phyloP scores from a whole-genome alignment of 2,113 vertebrate genomes.

The Etia nguti region DNA sequence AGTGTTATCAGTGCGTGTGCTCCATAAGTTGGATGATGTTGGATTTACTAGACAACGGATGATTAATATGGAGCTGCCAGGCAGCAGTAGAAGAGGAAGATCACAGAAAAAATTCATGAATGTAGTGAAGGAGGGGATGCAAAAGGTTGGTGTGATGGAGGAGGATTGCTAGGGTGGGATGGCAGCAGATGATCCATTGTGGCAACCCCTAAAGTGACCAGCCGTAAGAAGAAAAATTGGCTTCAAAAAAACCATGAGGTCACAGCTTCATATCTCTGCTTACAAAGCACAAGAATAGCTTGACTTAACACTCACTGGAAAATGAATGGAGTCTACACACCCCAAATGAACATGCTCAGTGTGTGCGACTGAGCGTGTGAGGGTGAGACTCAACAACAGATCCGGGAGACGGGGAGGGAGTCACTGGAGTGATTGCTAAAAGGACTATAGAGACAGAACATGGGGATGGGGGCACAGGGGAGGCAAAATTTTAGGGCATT shows the following conservation, averaged over 20 bases:
- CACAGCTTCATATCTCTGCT: not conserved
- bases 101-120: fast-evolving
- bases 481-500: constrained; percentile 47
- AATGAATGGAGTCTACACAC: not conserved
- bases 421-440: not conserved
- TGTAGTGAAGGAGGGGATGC: not conserved
- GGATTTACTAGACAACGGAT: fast-evolving
- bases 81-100: not conserved
- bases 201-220: not conserved
- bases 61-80: not conserved
- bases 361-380: not conserved
- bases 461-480: constrained; percentile 3
- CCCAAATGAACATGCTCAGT: not conserved
- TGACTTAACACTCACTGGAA: not conserved
- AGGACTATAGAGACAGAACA: not conserved
- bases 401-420: not conserved
- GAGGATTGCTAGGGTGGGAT: not conserved
- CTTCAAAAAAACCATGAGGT: fast-evolving
- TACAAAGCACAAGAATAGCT: not conserved
- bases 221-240: not conserved
- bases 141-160: not conserved
- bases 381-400: not conserved
- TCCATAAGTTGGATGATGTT: not conserved
- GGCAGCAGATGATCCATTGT: not conserved
- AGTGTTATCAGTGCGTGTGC: not conserved